Percentiles rank a stretch among this genome's conserved stretches.
Evolutionary conservation across 2,797 vertebrate species (phyloP).

Genomic region (Borostomias antarcticus): DNA sequence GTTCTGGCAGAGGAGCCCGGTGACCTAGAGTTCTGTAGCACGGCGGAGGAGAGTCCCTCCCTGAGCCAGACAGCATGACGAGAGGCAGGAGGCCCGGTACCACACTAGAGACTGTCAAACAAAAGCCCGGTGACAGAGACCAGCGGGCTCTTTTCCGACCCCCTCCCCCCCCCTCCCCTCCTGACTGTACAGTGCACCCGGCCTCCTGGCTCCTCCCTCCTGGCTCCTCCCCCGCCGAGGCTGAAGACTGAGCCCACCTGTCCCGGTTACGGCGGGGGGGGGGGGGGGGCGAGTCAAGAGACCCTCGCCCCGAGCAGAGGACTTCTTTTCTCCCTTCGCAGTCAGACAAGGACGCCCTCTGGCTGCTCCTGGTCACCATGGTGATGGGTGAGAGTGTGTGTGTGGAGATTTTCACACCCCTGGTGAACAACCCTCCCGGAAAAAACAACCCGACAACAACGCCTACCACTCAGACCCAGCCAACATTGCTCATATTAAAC

Average conservation of each 20-base stretch:
- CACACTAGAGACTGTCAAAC: slow-evolving; percentile 20
- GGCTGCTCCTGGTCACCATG: slow-evolving; percentile 46
- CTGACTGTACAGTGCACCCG: background rate
- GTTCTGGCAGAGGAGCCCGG: background rate
- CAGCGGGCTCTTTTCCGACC: slow-evolving; percentile 16
- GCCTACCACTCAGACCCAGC: slow-evolving; percentile 56
- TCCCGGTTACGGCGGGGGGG: too few species aligned
- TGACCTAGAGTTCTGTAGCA: too few species aligned
- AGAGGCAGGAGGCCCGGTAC: slow-evolving; percentile 16
- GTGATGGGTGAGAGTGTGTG: slow-evolving; percentile 26
- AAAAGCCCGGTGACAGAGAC: slow-evolving; percentile 24
- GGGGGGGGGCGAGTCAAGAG: background rate
- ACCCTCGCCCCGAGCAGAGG: background rate
- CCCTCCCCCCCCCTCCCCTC: slow-evolving; percentile 6
- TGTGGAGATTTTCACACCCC: slow-evolving; percentile 44
- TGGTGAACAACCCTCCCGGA: slow-evolving; percentile 38
- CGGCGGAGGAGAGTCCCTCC: background rate
- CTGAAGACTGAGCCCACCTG: background rate
- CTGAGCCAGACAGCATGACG: background rate
- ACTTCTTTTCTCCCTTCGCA: background rate
- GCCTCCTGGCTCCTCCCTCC: background rate
- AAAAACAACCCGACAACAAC: too few species aligned
- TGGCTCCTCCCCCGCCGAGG: background rate
- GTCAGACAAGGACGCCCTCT: background rate
- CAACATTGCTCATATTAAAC: slow-evolving; percentile 66